Conservation (phyloP, 2,888 invertebrate genomes). For the Diplolepis rosae region DNA sequence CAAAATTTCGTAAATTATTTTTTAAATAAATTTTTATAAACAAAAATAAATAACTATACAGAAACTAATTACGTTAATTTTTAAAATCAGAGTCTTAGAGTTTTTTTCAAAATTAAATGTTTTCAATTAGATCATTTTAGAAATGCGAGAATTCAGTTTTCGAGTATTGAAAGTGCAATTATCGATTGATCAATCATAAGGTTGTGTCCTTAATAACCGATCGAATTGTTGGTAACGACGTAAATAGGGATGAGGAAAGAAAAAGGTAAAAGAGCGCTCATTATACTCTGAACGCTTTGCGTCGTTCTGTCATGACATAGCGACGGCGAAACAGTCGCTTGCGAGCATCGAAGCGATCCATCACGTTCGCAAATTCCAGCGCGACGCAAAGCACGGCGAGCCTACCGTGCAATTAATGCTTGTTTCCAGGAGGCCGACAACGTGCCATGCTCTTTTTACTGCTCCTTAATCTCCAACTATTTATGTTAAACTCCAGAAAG, state of each 20-base stretch:
- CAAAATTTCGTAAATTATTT: too few relatives aligned
- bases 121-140: too few relatives aligned
- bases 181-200: too few relatives aligned
- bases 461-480: background rate
- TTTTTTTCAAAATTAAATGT: too few relatives aligned
- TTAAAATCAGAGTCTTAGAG: too few relatives aligned
- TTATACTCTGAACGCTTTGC: background rate
- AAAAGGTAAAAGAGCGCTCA: background rate
- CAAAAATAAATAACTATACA: too few relatives aligned
- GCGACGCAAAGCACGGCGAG: slow-evolving; percentile 2
- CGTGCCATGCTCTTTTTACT: slow-evolving; percentile 15
- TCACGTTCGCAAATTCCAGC: slow-evolving; percentile 29
- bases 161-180: too few relatives aligned
- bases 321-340: background rate
- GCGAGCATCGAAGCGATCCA: slow-evolving; percentile 5
- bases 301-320: background rate
- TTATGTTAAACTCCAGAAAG: background rate
- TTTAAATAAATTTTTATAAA: too few relatives aligned
- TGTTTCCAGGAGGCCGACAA: slow-evolving; percentile 4
- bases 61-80: too few relatives aligned
- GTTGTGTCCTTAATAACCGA: background rate
- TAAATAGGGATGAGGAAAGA: background rate
- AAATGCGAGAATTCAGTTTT: too few relatives aligned
- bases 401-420: slow-evolving; percentile 25
- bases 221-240: background rate